Percentiles rank a stretch among this genome's conserved stretches.
Conservation (phyloP, 2,797 vertebrate species). For the Xiphophorus birchmanni region DNA sequence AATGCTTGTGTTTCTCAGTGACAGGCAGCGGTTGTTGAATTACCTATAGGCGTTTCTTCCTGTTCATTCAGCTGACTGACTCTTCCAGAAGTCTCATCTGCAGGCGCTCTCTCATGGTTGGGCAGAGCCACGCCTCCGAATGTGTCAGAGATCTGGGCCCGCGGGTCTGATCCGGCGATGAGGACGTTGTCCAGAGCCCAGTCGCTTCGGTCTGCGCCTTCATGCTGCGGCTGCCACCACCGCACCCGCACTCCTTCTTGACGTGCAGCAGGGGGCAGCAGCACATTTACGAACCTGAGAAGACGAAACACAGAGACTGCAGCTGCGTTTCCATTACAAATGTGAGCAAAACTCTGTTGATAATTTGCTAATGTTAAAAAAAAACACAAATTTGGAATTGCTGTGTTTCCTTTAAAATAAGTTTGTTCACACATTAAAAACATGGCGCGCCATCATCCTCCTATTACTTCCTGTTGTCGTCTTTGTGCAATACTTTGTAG, state of each 20-base stretch:
- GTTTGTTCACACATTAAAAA: too few species aligned
- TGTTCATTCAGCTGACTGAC: slow-evolving; percentile 80
- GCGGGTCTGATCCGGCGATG: slow-evolving; percentile 91
- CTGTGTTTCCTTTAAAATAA: too few species aligned
- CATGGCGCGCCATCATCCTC: too few species aligned
- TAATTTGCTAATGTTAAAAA: too few species aligned
- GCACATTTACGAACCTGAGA: slow-evolving; percentile 94
- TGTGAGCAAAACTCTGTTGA: too few species aligned
- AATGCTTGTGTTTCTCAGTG: not conserved
- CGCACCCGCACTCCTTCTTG: slow-evolving; percentile 91
- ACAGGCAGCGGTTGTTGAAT: not conserved
- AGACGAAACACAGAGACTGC: slow-evolving; percentile 4
- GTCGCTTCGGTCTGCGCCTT: slow-evolving; percentile 92
- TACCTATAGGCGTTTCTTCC: slow-evolving; percentile 84
- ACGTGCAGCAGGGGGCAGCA: slow-evolving; percentile 91
- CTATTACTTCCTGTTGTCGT: too few species aligned
- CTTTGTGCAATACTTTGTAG: too few species aligned
- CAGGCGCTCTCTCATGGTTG: slow-evolving; percentile 90
- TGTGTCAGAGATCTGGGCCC: slow-evolving; percentile 93
- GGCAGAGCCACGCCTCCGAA: slow-evolving; percentile 92
- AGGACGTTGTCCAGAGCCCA: slow-evolving; percentile 98
- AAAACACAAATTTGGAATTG: too few species aligned
- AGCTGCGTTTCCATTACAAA: not conserved
- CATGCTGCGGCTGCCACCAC: slow-evolving; percentile 98
- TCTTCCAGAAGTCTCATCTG: slow-evolving; percentile 85